A percentile compares a stretch with the other conserved stretches of the same genome.
Evolutionary conservation across 2,888 invertebrate genomes (phyloP).

Genomic region (Geophilus truncorum): DNA sequence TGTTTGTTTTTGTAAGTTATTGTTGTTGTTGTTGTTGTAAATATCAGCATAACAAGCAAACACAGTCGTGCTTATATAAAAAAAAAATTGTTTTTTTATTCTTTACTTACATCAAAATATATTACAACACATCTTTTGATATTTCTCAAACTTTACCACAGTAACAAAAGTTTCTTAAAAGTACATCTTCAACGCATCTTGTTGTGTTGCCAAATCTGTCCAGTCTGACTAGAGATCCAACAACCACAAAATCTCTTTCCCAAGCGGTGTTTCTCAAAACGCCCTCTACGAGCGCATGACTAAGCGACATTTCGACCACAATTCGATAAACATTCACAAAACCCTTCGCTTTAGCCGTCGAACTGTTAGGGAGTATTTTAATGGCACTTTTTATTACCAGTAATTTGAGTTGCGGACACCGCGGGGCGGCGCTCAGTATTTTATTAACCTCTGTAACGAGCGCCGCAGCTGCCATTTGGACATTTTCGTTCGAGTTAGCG

Average conservation of each 20-base stretch:
- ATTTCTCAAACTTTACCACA: too few species aligned
- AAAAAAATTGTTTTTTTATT: too few species aligned
- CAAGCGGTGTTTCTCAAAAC: not conserved
- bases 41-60: too few species aligned
- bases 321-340: not conserved
- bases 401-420: constrained; percentile 61
- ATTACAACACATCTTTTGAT: too few species aligned
- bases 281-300: not conserved
- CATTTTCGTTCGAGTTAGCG: not conserved
- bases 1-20: too few species aligned
- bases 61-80: too few species aligned
- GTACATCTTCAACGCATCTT: not conserved
- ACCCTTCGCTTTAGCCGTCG: not conserved
- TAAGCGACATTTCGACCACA: not conserved
- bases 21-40: too few species aligned
- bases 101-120: too few species aligned
- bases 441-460: constrained; percentile 64
- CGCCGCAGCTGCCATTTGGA: constrained; percentile 55
- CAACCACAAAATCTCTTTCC: not conserved
- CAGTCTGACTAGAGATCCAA: not conserved
- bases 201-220: not conserved
- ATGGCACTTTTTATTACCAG: constrained; percentile 61
- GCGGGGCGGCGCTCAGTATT: constrained; percentile 54
- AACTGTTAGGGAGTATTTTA: not conserved
- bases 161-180: not conserved